These are phyloP conservation scores for Sphaerophoria taeniata DNA, from an alignment of 2,888 invertebrate genomes.

Conservation along the genomic window DNA sequence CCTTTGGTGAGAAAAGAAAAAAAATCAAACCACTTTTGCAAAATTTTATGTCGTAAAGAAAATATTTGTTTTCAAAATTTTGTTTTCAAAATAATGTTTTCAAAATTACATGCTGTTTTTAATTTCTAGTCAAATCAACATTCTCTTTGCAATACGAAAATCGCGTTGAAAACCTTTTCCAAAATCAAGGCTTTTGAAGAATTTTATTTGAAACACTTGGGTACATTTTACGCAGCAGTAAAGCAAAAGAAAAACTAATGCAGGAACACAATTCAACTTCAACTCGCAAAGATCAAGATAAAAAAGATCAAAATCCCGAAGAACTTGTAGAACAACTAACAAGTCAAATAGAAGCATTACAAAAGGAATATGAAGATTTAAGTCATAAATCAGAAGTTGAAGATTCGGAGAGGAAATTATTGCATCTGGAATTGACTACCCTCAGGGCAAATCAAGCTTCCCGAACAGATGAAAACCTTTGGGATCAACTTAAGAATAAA, in stretches of 20 bases:
- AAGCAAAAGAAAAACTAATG: constrained; percentile 56
- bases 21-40: no score
- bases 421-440: constrained; percentile 78
- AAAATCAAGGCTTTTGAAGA: constrained; percentile 59
- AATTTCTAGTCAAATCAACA: no score
- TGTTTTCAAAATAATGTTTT: no score
- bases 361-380: constrained; percentile 26
- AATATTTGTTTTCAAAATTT: no score
- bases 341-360: constrained; percentile 28
- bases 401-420: constrained; percentile 78
- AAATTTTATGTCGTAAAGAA: no score
- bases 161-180: constrained; percentile 21
- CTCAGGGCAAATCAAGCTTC: constrained; percentile 79
- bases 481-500: constrained; percentile 76
- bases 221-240: constrained; percentile 70
- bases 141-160: constrained; percentile 3
- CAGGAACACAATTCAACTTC: constrained; percentile 75
- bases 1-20: no score
- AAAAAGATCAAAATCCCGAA: constrained; percentile 60
- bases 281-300: constrained; percentile 74
- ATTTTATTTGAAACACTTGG: constrained; percentile 46
- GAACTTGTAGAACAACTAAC: constrained; percentile 49
- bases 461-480: constrained; percentile 77
- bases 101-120: no score
- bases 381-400: constrained; percentile 18